A percentile compares a stretch with the other conserved stretches of the same genome.
phyloP scores from a whole-genome alignment of 1,140 invertebrate genomes.

The Drosophila cardini region DNA sequence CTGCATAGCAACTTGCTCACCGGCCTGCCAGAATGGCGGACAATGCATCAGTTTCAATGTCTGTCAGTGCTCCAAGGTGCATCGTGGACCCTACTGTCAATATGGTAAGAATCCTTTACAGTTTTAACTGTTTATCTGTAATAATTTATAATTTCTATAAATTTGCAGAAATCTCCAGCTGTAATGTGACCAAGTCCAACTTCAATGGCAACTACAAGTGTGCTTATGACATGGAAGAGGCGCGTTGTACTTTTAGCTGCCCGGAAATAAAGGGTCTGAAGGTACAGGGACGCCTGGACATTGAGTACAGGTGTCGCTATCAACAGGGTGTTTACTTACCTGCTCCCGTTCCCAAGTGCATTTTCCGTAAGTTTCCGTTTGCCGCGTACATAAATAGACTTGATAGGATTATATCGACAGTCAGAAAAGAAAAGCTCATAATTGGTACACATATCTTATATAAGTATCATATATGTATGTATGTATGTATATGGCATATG shows the following conservation, averaged over 20 bases:
- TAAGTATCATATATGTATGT: too few species aligned
- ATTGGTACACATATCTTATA: too few species aligned
- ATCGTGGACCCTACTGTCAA: conserved; percentile 90
- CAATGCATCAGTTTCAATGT: conserved; percentile 90
- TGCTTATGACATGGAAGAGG: conserved; percentile 86
- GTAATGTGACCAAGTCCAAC: conserved; percentile 71
- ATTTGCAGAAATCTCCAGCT: conserved; percentile 54
- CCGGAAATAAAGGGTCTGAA: conserved; percentile 86
- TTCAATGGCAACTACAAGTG: conserved; percentile 92
- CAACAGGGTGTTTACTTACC: conserved; percentile 89
- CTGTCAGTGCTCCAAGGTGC: conserved; percentile 91
- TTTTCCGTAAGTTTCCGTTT: conserved; percentile 87
- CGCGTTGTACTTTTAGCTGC: conserved; percentile 89
- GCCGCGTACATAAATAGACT: too few species aligned
- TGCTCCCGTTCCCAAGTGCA: conserved; percentile 90
- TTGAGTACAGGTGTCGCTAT: conserved; percentile 89
- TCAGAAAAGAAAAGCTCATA: too few species aligned
- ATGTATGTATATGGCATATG: too few species aligned
- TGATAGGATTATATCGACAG: too few species aligned
- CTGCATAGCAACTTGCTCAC: conserved; percentile 88
- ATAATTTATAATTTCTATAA: background rate
- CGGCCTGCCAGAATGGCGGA: conserved; percentile 91
- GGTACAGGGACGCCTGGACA: conserved; percentile 82
- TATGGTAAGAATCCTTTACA: conserved; percentile 87
- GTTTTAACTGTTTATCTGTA: too few species aligned